Conservation (phyloP, 35 echinoderm and acorn worm species). For the Heliocidaris erythrogramma region DNA sequence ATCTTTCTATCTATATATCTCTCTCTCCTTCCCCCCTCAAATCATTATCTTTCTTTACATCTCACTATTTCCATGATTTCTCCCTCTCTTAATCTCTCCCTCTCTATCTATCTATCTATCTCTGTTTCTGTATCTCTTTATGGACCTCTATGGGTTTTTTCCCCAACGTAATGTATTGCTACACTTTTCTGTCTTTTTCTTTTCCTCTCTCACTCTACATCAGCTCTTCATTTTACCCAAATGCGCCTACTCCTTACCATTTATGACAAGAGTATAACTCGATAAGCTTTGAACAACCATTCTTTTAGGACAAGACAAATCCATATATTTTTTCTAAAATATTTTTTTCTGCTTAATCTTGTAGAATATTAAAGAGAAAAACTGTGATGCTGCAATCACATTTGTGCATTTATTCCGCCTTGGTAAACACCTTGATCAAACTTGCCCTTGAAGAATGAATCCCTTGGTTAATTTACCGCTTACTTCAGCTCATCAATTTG, state of each 20-base stretch:
- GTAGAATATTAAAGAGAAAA: background rate
- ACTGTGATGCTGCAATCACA: background rate
- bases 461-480: background rate
- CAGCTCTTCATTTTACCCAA: background rate
- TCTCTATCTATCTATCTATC: background rate
- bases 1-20: background rate
- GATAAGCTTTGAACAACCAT: background rate
- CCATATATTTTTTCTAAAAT: too few relatives aligned
- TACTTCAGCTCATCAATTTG: constrained; percentile 2
- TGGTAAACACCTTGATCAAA: background rate
- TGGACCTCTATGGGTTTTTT: too few relatives aligned
- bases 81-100: background rate
- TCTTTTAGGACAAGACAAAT: background rate
- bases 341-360: too few relatives aligned
- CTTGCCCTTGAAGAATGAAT: background rate
- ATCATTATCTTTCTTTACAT: background rate
- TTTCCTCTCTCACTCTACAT: background rate
- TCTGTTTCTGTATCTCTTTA: background rate
- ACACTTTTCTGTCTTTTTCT: background rate
- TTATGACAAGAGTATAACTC: too few relatives aligned
- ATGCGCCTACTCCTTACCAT: too few relatives aligned
- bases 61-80: background rate
- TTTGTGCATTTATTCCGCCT: background rate
- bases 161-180: too few relatives aligned
- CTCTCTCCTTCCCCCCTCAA: background rate